A percentile compares a stretch with the other conserved stretches of the same genome.
Conservation (phyloP, 1,140 invertebrate species). For the Lutraria rhynchaena region DNA sequence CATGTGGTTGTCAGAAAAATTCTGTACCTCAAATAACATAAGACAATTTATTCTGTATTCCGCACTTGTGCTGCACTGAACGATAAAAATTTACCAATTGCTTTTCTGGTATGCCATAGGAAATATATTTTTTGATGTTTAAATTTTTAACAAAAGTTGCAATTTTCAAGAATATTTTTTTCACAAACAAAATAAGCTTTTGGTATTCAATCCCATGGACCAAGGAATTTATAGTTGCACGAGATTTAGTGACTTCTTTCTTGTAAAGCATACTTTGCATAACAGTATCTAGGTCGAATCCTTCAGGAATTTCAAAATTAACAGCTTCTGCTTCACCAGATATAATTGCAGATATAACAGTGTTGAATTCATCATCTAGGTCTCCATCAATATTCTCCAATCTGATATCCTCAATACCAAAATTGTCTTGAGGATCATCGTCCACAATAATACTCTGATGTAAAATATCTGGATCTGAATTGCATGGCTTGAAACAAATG, state of each 20-base stretch:
- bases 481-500: background rate
- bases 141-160: background rate
- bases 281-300: slow-evolving; percentile 6
- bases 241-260: background rate
- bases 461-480: background rate
- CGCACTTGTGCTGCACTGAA: no score
- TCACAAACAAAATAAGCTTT: background rate
- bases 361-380: slow-evolving; percentile 25
- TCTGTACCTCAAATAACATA: no score
- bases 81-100: no score
- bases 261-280: background rate
- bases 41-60: no score
- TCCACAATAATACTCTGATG: background rate
- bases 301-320: slow-evolving; percentile 11
- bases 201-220: no score
- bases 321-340: background rate
- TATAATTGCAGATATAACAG: slow-evolving; percentile 1
- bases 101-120: no score
- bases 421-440: background rate
- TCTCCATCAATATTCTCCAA: slow-evolving; percentile 1
- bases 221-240: background rate
- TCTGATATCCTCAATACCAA: background rate
- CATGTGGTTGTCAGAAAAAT: no score
- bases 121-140: no score
- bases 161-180: background rate